Conservation (phyloP, 2,888 invertebrate genomes). For the Gymnocheta viridis region DNA sequence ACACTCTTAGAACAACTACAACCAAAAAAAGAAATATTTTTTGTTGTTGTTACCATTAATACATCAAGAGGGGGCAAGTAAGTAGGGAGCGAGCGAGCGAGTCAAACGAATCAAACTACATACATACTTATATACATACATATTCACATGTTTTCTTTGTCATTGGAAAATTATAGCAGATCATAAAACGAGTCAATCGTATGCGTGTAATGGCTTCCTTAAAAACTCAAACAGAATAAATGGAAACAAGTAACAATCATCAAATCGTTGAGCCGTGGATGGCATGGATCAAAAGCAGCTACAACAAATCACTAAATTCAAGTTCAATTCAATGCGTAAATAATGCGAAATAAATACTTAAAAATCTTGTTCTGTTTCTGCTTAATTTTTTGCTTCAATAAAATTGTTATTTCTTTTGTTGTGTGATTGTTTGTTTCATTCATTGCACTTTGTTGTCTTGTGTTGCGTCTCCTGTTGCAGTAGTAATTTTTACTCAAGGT, state of each 20-base stretch:
- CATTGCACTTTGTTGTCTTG: conserved; percentile 8
- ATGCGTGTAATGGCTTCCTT: conserved; percentile 70
- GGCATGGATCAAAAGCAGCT: conserved; percentile 65
- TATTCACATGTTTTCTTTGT: conserved; percentile 46
- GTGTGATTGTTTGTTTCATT: conserved; percentile 26
- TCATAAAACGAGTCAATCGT: conserved; percentile 69
- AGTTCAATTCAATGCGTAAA: conserved; percentile 68
- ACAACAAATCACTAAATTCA: conserved; percentile 65
- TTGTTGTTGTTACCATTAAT: neutral
- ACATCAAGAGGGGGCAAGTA: neutral
- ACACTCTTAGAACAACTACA: conserved; percentile 29
- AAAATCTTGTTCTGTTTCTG: conserved; percentile 52
- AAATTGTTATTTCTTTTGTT: conserved; percentile 33
- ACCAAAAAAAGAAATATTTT: neutral
- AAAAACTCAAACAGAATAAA: conserved; percentile 50
- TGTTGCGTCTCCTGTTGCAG: conserved; percentile 16
- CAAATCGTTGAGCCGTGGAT: conserved; percentile 62
- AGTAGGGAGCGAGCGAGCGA: neutral
- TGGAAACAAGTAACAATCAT: conserved; percentile 32
- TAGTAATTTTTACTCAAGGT: conserved; percentile 39
- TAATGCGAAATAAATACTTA: conserved; percentile 67
- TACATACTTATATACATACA: no score
- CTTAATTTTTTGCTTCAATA: conserved; percentile 13
- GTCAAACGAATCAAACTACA: neutral
- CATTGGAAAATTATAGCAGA: conserved; percentile 66